Base-by-base conservation (phyloP, 2,888 invertebrate genomes). In the Lycia hirtaria region DNA sequence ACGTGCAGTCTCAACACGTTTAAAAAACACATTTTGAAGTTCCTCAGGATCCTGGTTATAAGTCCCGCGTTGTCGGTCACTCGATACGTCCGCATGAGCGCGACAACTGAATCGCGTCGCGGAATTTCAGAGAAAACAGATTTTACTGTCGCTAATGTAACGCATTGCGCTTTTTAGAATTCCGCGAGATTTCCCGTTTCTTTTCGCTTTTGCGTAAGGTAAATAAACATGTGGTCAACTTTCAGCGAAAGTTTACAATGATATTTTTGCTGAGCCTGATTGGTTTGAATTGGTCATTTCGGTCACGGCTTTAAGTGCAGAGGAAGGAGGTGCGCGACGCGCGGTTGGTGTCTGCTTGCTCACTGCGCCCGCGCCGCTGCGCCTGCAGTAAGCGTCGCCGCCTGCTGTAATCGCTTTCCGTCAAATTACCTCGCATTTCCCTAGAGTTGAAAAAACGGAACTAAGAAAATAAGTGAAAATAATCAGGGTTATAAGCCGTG, bases 1-100 rank as follows among this genome's bases (percentile, higher is more conserved):
- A 93, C 92, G 63, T 93, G 93, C 20, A 93, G 75, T 5, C 93
- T 88, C 35, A 94, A 69, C 40, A 93, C 89, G 76, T 93, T 93
- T 12, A 94, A 78, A 71, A 94, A 92, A 76, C 94, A 94, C 94
- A 94, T 94, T 71, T 84, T 88, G 32, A 80, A 60, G 60, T 67
- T 61, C 22, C 67, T 65, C 54, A 85, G 68, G 68, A 81, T 58
- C 47, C 78, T 72, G 44, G 65, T 64, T n/a, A 77, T 54, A 55
- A 69, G 72, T 60, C 80, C 77, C 50, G 75, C 76, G 64, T 75
- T 75, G 33, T 20, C 44, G 3, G 44, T 32, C 69, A 87, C 85
- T 67, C 80, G 75, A 66, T 85, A 85, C 56, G 82, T 84, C 74
- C 81, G 85, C 87, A 86, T 87, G 78, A 68, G 79, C 78, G 62